These are phyloP conservation scores for Lepus oiostolus DNA, from an alignment of 2,797 vertebrate species.

Conservation along the genomic window DNA sequence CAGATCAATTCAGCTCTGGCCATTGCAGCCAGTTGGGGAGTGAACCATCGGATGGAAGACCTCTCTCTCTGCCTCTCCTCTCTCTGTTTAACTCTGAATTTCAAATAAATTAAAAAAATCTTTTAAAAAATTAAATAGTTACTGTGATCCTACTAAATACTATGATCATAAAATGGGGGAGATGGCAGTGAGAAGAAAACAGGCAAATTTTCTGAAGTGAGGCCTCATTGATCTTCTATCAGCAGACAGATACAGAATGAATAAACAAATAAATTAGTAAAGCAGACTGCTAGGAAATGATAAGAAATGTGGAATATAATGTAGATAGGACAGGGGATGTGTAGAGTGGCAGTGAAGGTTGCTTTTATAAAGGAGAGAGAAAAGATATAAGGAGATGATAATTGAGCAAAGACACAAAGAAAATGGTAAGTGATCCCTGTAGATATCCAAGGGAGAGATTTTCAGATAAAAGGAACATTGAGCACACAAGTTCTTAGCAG, in stretches of 20 bases:
- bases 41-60: too few species aligned
- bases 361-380: not conserved
- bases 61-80: too few species aligned
- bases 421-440: not conserved
- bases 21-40: too few species aligned
- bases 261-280: not conserved
- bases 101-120: too few species aligned
- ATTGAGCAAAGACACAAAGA: conserved; percentile 31
- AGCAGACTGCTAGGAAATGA: not conserved
- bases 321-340: not conserved
- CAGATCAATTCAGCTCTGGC: too few species aligned
- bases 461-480: conserved; percentile 6
- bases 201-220: not conserved
- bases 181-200: conserved; percentile 22
- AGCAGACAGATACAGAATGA: not conserved
- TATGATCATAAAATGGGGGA: not conserved
- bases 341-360: not conserved
- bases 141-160: not conserved
- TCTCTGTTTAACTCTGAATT: too few species aligned
- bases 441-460: not conserved
- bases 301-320: conserved; percentile 19
- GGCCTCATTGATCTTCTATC: not conserved
- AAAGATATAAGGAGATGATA: conserved; percentile 4
- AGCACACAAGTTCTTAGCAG: not conserved
- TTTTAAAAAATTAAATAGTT: not conserved